Conservation (phyloP, 2,888 invertebrate genomes). For the Eucera pruinosa region DNA sequence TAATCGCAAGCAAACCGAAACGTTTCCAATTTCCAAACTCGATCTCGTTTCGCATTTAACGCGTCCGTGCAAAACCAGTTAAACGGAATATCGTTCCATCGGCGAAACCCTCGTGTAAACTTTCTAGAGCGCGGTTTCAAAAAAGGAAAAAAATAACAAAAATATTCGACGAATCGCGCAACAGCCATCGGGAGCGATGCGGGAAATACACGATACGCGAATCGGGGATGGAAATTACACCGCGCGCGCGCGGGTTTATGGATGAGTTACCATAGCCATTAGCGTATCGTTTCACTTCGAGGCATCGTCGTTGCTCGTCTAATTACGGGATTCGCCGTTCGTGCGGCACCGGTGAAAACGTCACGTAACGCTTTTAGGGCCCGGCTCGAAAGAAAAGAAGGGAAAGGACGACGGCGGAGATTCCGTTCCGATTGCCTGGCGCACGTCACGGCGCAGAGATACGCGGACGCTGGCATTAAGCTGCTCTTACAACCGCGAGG, state of each 20-base stretch:
- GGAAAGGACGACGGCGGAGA: not conserved
- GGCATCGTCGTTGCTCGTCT: slow-evolving; percentile 30
- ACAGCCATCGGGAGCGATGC: no score
- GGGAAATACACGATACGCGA: not conserved
- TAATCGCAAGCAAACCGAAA: no score
- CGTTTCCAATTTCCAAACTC: no score
- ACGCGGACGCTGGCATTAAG: slow-evolving; percentile 42
- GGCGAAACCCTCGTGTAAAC: no score
- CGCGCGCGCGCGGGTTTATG: slow-evolving; percentile 15
- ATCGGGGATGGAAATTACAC: slow-evolving; percentile 15
- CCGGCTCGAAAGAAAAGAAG: not conserved
- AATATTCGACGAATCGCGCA: no score
- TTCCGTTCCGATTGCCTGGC: slow-evolving; percentile 35
- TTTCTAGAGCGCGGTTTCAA: no score
- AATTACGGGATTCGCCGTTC: slow-evolving; percentile 24
- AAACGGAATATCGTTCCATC: no score
- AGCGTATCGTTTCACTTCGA: slow-evolving; percentile 25
- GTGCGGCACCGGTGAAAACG: slow-evolving; percentile 42
- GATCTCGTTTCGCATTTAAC: no score
- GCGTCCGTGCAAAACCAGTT: no score
- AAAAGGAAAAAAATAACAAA: no score
- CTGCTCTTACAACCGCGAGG: slow-evolving; percentile 32
- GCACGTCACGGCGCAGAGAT: slow-evolving; percentile 25
- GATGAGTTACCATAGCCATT: slow-evolving; percentile 14
- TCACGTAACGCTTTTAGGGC: slow-evolving; percentile 33